phyloP scores from a whole-genome alignment of 2,888 invertebrate species.

The Mesochorus sp. region DNA sequence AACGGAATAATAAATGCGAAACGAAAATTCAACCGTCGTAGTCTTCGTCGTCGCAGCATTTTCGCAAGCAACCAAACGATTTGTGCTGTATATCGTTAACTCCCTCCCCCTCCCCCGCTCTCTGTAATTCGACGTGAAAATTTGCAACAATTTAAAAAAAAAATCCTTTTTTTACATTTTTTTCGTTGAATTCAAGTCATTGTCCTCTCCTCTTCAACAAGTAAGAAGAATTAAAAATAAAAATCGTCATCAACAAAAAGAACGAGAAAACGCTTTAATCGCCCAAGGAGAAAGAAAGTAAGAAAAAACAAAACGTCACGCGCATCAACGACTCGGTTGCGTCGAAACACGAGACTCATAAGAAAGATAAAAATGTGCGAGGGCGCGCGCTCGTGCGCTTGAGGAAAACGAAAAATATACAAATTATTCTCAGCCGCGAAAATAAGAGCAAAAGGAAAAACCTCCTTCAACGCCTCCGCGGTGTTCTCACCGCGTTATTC shows the following conservation, averaged over 20 bases:
- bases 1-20: conserved; percentile 59
- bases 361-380: neutral
- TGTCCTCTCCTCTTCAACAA: conserved; percentile 45
- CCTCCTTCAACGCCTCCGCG: conserved; percentile 13
- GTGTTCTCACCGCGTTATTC: conserved; percentile 22
- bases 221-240: no score
- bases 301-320: conserved; percentile 10
- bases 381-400: neutral
- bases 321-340: conserved; percentile 14
- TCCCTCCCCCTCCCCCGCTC: conserved; percentile 22
- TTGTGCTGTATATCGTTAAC: conserved; percentile 17
- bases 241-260: no score
- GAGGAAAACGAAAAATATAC: conserved; percentile 6
- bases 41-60: conserved; percentile 34
- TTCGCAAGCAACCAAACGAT: conserved; percentile 33
- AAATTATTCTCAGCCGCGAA: conserved; percentile 18
- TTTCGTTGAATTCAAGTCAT: conserved; percentile 41
- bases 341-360: neutral
- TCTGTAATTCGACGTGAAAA: conserved; percentile 48
- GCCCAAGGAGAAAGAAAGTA: neutral
- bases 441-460: neutral
- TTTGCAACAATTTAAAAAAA: conserved; percentile 49
- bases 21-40: conserved; percentile 56
- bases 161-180: conserved; percentile 1
- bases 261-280: no score